Evolutionary conservation across 2,888 invertebrate species (phyloP), one percentile per base, ranked within the genome.

Genomic region (Lymantria dispar): DNA sequence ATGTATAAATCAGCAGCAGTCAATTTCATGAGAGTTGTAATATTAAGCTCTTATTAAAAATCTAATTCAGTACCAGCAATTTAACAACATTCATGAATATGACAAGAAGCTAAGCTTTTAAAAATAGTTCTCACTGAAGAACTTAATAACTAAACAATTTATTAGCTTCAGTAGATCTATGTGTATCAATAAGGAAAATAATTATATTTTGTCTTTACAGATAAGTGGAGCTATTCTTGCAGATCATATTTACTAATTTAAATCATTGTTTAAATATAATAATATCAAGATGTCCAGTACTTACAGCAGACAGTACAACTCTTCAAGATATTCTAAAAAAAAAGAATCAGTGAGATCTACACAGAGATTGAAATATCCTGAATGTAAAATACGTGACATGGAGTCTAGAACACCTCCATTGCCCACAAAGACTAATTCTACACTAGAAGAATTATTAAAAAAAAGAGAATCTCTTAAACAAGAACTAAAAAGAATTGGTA

Each of bases 321-420:
- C 73, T 44, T 67, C 74, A 45, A 78, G 68, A 64, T 66, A 62
- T 62, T 66, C 69, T 41, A 80, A 71, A 51, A 74, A 76, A 46
- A 64, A 53, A 58, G 72, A 76, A 63, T 54, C 59, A 56, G 58
- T 57, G 59, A 76, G 66, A 66, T 58, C 67, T 33, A 80, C 68
- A 70, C 55, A 58, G 50, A 73, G 72, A 67, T 70, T 63, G 52
- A 74, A 72, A 58, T 61, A 64, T 54, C 69, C 65, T 47, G 65
- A 67, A 48, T 52, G 65, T 36, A 64, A 64, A 48, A 72, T 70
- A 62, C 52, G 69, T 55, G 59, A 61, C 50, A 60, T 59, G 49
- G 86, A 84, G 50, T 76, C 83, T 30, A 85, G 71, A 71, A 90
- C 90, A 54, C 90, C 90, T 61, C 90, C 90, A 51, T 68, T 87